A percentile compares a stretch with the other conserved stretches of the same genome.
These are phyloP conservation scores for Anguilla anguilla DNA, from an alignment of 2,797 vertebrate genomes.

Conservation along the genomic window DNA sequence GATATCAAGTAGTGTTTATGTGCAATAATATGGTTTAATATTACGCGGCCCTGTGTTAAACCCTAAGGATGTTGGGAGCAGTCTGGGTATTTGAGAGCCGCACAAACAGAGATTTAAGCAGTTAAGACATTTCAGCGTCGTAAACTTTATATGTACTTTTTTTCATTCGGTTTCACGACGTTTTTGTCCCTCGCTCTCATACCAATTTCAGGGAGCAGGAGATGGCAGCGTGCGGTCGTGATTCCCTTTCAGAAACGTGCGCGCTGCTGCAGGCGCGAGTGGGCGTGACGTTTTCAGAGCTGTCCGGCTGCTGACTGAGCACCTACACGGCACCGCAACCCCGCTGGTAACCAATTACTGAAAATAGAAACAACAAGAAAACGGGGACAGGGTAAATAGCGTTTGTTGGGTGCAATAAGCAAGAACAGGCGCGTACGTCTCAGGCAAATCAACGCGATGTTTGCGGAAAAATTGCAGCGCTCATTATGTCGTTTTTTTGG, in stretches of 20 bases:
- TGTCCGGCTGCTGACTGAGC: background rate
- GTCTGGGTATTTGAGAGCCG: background rate
- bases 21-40: background rate
- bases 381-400: background rate
- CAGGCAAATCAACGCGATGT: background rate
- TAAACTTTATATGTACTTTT: background rate
- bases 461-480: background rate
- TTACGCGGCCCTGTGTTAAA: background rate
- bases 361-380: background rate
- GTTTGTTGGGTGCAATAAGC: background rate
- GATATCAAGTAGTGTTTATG: background rate
- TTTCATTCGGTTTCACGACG: background rate
- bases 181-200: background rate
- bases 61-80: background rate
- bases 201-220: background rate
- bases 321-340: background rate
- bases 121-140: background rate
- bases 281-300: background rate
- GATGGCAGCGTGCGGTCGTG: background rate
- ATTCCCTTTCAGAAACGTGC: background rate
- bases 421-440: background rate
- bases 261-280: background rate
- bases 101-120: background rate
- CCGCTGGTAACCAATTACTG: background rate
- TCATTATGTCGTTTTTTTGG: background rate